Evolutionary conservation across 1,140 invertebrate species (phyloP).

Genomic region (Drosophila fuyamai): DNA sequence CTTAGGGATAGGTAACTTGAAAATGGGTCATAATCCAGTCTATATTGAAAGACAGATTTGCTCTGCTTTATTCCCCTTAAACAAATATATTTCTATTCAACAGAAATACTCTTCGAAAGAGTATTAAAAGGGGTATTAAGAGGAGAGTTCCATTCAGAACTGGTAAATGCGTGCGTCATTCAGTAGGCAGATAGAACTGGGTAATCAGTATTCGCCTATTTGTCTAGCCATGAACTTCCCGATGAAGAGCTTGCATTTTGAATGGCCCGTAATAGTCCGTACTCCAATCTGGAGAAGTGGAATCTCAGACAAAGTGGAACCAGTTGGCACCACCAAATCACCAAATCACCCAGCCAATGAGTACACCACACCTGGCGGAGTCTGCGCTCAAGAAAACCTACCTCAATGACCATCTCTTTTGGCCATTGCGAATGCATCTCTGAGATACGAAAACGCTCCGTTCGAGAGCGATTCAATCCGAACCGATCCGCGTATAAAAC

Average conservation of each 20-base stretch:
- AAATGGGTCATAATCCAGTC: too few species aligned
- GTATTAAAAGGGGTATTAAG: not conserved
- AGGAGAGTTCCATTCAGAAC: conserved; percentile 3
- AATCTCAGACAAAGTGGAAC: conserved; percentile 18
- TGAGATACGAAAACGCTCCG: conserved; percentile 23
- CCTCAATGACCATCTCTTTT: conserved; percentile 61
- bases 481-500: conserved; percentile 67
- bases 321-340: conserved; percentile 59
- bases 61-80: too few species aligned
- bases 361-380: conserved; percentile 31
- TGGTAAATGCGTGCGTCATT: conserved; percentile 17
- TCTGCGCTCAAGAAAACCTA: conserved; percentile 52
- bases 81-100: too few species aligned
- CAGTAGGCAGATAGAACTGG: conserved; percentile 24
- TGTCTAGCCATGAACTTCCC: conserved; percentile 42
- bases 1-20: too few species aligned
- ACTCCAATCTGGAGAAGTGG: conserved; percentile 5
- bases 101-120: not conserved
- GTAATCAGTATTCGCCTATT: conserved; percentile 29
- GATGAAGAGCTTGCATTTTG: conserved; percentile 25
- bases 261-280: conserved; percentile 15
- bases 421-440: conserved; percentile 41
- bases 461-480: conserved; percentile 24
- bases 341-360: not conserved
- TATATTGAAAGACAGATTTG: too few species aligned